Evolutionary conservation across 1,140 invertebrate species (phyloP).

Genomic region (Pachyrhynchus sulphureomaculatus): DNA sequence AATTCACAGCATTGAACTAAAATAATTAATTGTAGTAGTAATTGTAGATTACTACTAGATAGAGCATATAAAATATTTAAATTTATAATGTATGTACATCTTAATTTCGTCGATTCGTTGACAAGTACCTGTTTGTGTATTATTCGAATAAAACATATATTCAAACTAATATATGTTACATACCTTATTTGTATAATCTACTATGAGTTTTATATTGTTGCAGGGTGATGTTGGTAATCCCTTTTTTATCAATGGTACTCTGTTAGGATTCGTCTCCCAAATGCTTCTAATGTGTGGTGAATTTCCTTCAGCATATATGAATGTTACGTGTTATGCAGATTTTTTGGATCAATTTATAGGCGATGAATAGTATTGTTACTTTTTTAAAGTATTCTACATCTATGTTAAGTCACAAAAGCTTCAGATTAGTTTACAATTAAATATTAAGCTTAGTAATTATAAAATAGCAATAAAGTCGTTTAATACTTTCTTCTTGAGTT

Average conservation of each 20-base stretch:
- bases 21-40: not conserved
- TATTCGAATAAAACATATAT: not conserved
- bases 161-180: not conserved
- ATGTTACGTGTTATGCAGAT: not conserved
- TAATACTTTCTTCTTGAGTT: too few relatives aligned
- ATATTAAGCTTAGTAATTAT: too few relatives aligned
- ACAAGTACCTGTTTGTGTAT: not conserved
- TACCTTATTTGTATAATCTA: not conserved
- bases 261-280: not conserved
- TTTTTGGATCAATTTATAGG: not conserved
- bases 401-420: too few relatives aligned
- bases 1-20: not conserved
- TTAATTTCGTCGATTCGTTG: too few relatives aligned
- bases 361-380: too few relatives aligned
- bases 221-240: conserved; percentile 11
- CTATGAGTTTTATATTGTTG: not conserved
- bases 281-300: not conserved
- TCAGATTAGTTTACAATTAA: too few relatives aligned
- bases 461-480: too few relatives aligned
- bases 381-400: too few relatives aligned
- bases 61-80: too few relatives aligned
- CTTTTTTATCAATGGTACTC: conserved; percentile 1
- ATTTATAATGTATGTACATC: too few relatives aligned
- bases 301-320: not conserved
- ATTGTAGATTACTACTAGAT: too few relatives aligned